phyloP scores from a whole-genome alignment of 64 coral and sea anemone species.

The Montipora efflorescens region DNA sequence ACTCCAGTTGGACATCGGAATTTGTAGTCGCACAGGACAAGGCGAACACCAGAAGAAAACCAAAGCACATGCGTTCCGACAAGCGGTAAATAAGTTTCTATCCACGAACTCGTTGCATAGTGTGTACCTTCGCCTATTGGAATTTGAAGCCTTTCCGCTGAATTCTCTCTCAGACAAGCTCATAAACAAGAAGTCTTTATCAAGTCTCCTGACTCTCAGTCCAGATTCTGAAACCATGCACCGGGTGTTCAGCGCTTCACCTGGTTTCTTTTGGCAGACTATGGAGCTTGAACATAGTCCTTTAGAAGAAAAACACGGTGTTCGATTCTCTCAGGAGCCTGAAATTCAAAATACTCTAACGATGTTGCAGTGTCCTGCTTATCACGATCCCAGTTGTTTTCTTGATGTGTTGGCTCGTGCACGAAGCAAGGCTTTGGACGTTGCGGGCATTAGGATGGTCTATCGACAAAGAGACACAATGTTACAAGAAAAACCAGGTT shows the following conservation, averaged over 20 bases:
- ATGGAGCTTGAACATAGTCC: conserved; percentile 58
- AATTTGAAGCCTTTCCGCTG: neutral
- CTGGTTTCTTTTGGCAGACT: conserved; percentile 95
- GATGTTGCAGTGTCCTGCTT: conserved; percentile 67
- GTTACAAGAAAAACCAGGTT: conserved; percentile 48
- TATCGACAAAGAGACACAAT: conserved; percentile 1
- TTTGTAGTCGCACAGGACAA: conserved; percentile 45
- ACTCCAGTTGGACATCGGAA: conserved; percentile 79
- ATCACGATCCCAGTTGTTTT: conserved; percentile 81
- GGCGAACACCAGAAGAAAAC: conserved; percentile 16
- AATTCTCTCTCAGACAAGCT: conserved; percentile 26
- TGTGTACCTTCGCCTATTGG: conserved; percentile 56
- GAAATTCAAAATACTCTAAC: conserved; percentile 81
- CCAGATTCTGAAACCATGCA: conserved; percentile 82
- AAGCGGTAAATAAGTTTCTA: conserved; percentile 80
- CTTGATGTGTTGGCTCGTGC: conserved; percentile 86
- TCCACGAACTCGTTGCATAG: conserved; percentile 79
- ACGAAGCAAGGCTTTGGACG: conserved; percentile 74
- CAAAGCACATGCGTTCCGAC: conserved; percentile 63
- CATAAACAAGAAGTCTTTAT: conserved; percentile 68
- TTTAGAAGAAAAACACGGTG: neutral
- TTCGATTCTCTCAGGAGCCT: conserved; percentile 36
- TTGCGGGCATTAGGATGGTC: conserved; percentile 80
- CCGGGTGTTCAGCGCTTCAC: conserved; percentile 79
- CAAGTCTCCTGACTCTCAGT: conserved; percentile 65